Percentiles rank a stretch among this genome's conserved stretches.
Evolutionary conservation across 2,113 vertebrate species (phyloP).

Genomic region (Psilopogon haemacephalus): DNA sequence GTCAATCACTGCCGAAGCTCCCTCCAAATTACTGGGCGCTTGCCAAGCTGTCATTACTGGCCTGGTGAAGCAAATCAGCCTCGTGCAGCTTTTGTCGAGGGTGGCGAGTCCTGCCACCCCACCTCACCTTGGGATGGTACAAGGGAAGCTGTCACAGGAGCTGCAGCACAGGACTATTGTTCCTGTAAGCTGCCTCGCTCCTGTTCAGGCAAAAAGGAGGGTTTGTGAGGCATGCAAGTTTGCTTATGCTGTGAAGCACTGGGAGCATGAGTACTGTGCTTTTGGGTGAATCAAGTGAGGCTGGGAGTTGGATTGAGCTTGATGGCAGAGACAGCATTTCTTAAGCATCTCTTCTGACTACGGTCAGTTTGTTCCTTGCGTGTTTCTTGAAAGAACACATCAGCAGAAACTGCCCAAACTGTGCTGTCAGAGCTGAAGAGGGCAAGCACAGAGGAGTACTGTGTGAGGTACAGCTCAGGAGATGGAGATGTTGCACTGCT

Average conservation of each 20-base stretch:
- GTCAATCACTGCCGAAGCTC: background rate
- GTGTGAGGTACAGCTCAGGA: background rate
- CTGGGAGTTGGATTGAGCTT: background rate
- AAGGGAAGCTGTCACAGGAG: background rate
- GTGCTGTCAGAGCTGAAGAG: background rate
- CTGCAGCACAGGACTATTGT: background rate
- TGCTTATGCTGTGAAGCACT: background rate
- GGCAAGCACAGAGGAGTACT: background rate
- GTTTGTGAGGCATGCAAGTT: fast-evolving
- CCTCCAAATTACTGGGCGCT: background rate
- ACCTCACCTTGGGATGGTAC: background rate
- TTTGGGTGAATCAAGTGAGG: background rate
- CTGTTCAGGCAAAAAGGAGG: background rate
- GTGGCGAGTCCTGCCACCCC: background rate
- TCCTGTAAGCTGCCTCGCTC: background rate
- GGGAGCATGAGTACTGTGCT: background rate
- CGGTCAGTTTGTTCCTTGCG: background rate
- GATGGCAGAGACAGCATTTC: background rate
- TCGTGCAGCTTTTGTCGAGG: background rate
- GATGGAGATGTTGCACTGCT: background rate
- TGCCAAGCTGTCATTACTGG: background rate
- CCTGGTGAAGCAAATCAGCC: background rate
- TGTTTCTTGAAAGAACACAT: background rate
- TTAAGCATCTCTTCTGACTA: background rate
- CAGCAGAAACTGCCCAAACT: background rate